These are phyloP conservation scores for Aspidoscelis tigris DNA, from an alignment of 2,113 vertebrate species.

Conservation along the genomic window DNA sequence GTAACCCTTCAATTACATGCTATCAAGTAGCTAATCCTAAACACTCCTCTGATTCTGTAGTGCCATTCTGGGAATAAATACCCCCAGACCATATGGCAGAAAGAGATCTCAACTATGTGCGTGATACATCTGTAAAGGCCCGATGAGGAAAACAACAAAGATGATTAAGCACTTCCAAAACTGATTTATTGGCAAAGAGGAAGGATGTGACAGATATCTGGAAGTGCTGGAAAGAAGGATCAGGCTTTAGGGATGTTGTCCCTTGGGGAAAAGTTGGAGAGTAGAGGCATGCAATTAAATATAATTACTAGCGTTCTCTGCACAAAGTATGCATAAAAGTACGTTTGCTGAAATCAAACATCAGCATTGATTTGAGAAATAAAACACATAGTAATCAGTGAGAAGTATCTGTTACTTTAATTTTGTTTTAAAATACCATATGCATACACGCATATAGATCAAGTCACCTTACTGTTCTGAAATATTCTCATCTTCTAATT, in stretches of 20 bases:
- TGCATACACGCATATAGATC: background rate
- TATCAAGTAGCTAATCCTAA: conserved; percentile 23
- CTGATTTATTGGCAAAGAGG: conserved; percentile 15
- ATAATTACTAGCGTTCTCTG: conserved; percentile 16
- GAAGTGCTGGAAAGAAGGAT: background rate
- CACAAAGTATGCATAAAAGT: background rate
- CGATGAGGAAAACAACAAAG: background rate
- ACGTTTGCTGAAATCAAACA: background rate
- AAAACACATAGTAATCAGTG: background rate
- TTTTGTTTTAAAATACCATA: no score
- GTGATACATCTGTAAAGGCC: background rate
- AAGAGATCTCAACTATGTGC: no score
- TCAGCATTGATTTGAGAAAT: background rate
- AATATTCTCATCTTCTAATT: background rate
- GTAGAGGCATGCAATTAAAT: conserved; percentile 13
- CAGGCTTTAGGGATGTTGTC: background rate
- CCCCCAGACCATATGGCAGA: background rate
- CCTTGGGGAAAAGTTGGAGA: background rate
- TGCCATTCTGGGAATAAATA: background rate
- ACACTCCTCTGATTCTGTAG: conserved; percentile 10
- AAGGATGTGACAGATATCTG: conserved; percentile 5
- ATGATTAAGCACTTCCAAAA: background rate
- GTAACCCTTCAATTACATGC: conserved; percentile 2
- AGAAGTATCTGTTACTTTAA: background rate
- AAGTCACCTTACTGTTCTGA: background rate